Percentiles rank a stretch among this genome's conserved stretches.
Evolutionary conservation across 2,888 invertebrate genomes (phyloP).

Genomic region (Ennomos erosarius): DNA sequence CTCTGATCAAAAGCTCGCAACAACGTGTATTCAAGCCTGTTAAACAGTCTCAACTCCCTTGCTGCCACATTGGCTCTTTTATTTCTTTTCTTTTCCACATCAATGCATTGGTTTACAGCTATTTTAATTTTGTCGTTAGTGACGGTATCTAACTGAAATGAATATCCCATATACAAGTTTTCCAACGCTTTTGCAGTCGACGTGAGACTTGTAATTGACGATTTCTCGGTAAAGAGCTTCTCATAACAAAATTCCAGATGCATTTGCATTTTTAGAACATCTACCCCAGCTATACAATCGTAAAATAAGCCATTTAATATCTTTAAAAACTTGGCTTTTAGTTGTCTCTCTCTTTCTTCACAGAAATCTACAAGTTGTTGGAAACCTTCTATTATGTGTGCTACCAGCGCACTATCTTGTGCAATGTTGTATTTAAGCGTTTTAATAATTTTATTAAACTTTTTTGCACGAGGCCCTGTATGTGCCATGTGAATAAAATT

Average conservation of each 20-base stretch:
- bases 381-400: conserved; percentile 58
- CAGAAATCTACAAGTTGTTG: conserved; percentile 63
- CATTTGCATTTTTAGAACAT: conserved; percentile 83
- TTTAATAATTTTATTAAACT: conserved; percentile 74
- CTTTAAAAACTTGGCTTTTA: conserved; percentile 82
- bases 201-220: conserved; percentile 81
- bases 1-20: conserved; percentile 64
- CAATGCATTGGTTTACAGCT: conserved; percentile 81
- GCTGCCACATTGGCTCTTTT: conserved; percentile 84
- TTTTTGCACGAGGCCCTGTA: conserved; percentile 80
- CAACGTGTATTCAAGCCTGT: conserved; percentile 74
- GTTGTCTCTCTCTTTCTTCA: conserved; percentile 77
- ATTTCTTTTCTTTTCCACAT: conserved; percentile 78
- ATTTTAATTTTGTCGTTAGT: conserved; percentile 80
- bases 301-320: conserved; percentile 86
- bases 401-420: conserved; percentile 58
- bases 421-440: conserved; percentile 65
- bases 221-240: conserved; percentile 83
- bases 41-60: conserved; percentile 82
- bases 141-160: conserved; percentile 82
- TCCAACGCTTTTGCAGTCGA: conserved; percentile 86
- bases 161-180: conserved; percentile 78
- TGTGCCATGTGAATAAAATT: conserved; percentile 86
- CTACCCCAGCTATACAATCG: conserved; percentile 81
- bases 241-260: conserved; percentile 88